Conservation (phyloP, 2,888 invertebrate species). For the Tipula unca region DNA sequence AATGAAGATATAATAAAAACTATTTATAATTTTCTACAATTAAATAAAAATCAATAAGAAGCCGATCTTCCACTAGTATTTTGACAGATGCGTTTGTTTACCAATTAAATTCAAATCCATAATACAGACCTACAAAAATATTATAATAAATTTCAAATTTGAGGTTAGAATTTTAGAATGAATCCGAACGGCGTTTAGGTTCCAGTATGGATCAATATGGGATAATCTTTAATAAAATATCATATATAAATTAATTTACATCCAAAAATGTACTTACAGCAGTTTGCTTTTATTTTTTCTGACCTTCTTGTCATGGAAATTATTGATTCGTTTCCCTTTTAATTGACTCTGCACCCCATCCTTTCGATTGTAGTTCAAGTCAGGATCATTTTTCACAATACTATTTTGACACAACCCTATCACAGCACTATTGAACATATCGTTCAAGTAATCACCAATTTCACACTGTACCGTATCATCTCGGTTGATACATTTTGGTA, state of each 20-base stretch:
- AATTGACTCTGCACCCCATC: constrained; percentile 27
- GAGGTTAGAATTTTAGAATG: not conserved
- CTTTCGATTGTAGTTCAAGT: constrained; percentile 28
- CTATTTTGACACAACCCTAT: constrained; percentile 50
- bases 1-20: too few species aligned
- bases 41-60: not conserved
- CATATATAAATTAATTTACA: not conserved
- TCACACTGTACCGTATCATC: constrained; percentile 29
- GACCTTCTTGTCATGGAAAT: constrained; percentile 33
- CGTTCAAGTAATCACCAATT: constrained; percentile 43
- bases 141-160: not conserved
- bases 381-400: constrained; percentile 42
- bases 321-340: constrained; percentile 24
- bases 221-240: not conserved
- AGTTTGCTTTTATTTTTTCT: constrained; percentile 22
- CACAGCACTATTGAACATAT: constrained; percentile 52
- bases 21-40: not conserved
- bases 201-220: not conserved
- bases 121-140: too few species aligned
- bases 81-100: not conserved
- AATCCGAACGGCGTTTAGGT: too few species aligned
- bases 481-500: constrained; percentile 25
- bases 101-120: too few species aligned
- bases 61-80: not conserved
- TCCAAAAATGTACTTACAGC: not conserved